phyloP scores from a whole-genome alignment of 2,113 vertebrate genomes.

The Seriola quinqueradiata region DNA sequence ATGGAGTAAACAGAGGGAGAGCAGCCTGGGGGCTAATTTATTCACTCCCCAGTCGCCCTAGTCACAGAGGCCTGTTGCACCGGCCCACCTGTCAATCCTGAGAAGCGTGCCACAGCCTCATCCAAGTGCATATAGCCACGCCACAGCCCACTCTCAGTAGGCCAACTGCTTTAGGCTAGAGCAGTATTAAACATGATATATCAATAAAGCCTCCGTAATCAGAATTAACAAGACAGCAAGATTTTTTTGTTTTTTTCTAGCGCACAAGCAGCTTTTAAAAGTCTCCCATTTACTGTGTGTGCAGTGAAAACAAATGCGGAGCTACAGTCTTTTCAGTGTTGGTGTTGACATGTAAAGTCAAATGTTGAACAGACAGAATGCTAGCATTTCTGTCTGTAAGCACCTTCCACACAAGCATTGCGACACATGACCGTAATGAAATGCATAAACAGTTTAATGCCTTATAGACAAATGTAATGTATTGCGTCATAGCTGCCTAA shows the following conservation, averaged over 20 bases:
- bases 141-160: slow-evolving; percentile 48
- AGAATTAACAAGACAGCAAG: slow-evolving; percentile 59
- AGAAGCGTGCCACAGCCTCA: slow-evolving; percentile 53
- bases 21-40: slow-evolving; percentile 84
- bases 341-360: slow-evolving; percentile 30
- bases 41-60: slow-evolving; percentile 78
- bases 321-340: not conserved
- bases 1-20: slow-evolving; percentile 81
- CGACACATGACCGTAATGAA: slow-evolving; percentile 34
- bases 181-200: slow-evolving; percentile 59
- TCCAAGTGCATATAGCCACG: slow-evolving; percentile 45
- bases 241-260: slow-evolving; percentile 13
- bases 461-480: slow-evolving; percentile 19
- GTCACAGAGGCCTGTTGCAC: slow-evolving; percentile 77
- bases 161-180: slow-evolving; percentile 65
- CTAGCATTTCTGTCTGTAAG: slow-evolving; percentile 45
- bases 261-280: not conserved
- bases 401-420: slow-evolving; percentile 47
- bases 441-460: slow-evolving; percentile 42
- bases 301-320: slow-evolving; percentile 1
- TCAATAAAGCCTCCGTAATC: slow-evolving; percentile 65
- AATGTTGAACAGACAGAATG: slow-evolving; percentile 22
- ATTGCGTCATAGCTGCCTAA: slow-evolving; percentile 61
- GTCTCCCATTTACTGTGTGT: slow-evolving; percentile 15
- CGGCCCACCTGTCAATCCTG: slow-evolving; percentile 79